Evolutionary conservation across 2,888 invertebrate species (phyloP), one percentile per base, ranked within the genome.

Genomic region (Pegoplata infirma): DNA sequence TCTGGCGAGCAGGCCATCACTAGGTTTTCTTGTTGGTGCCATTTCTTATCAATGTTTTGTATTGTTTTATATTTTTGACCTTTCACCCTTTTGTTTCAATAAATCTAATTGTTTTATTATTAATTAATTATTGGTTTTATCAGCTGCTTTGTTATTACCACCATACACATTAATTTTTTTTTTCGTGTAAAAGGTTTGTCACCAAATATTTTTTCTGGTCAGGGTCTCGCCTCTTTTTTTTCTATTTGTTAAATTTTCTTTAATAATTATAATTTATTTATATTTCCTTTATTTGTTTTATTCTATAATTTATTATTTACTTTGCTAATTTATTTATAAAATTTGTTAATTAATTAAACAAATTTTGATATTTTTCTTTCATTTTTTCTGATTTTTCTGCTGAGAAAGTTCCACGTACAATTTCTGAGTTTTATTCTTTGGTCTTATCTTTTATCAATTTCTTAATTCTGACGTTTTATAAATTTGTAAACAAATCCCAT

Each of bases 1-100:
- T 86, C 95, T 92, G 80, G 97, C 96, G 87, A 96, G 90, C 83
- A 96, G 91, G 83, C 95, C 94, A 88, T 94, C 93, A 85, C 91
- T 91, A 81, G 91, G 91, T 87, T 91, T 90, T 83, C 92, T 89
- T 83, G 91, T 90, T 67, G 92, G 91, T 82, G 92, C 90, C 93
- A 93, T 61, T 67, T 36, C 49, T 66, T 58, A 49, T 53, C n/a
- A n/a, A 16, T 59, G 8, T n/a, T 46, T 25, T 25, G 3, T 17
- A 53, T 55, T 44, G n/a, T n/a, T 19, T 3, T n/a, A 2, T 28
- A 40, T n/a, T n/a, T 63, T 63, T 61, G 10, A 36, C 56, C 28
- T 47, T 64, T 21, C 19, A 25, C 36, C 6, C 23, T 10, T 25
- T n/a, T 47, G 5, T 49, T 36, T 16, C 2, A 36, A 14, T 51